Conservation (phyloP, 2,888 invertebrate genomes). For the Nomada goodeniana region DNA sequence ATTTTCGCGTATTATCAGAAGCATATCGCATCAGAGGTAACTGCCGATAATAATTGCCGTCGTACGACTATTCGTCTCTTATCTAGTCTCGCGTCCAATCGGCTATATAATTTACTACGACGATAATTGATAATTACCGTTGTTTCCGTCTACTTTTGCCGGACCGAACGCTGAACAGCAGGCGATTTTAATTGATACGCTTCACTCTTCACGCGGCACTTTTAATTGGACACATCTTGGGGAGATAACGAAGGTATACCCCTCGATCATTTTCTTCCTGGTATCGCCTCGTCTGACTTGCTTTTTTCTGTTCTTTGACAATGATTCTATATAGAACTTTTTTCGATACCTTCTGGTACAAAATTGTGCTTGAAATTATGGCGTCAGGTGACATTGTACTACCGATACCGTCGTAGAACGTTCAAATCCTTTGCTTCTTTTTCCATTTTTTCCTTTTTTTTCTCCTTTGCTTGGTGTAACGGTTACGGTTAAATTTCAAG, state of each 20-base stretch:
- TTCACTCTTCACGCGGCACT: conserved; percentile 59
- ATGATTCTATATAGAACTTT: too few species aligned
- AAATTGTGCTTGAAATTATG: too few species aligned
- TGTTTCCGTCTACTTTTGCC: conserved; percentile 56
- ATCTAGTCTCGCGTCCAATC: conserved; percentile 64
- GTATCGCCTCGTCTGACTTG: neutral
- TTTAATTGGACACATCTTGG: conserved; percentile 69
- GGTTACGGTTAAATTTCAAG: too few species aligned
- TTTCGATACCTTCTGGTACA: too few species aligned
- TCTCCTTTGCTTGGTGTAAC: too few species aligned
- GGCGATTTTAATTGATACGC: conserved; percentile 71
- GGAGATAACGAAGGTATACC: conserved; percentile 63
- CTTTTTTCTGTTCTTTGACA: neutral
- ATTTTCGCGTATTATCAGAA: neutral
- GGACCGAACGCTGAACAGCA: conserved; percentile 27
- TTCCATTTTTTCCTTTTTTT: too few species aligned
- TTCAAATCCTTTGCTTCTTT: too few species aligned
- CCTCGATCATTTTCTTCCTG: conserved; percentile 51
- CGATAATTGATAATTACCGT: conserved; percentile 76
- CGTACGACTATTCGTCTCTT: conserved; percentile 68
- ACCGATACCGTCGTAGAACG: too few species aligned
- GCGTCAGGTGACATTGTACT: too few species aligned
- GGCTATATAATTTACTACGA: conserved; percentile 64
- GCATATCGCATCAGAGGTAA: neutral
- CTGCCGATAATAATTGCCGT: conserved; percentile 70